Base-by-base conservation (phyloP, 2,888 invertebrate species). In the Nudaria mundana region DNA sequence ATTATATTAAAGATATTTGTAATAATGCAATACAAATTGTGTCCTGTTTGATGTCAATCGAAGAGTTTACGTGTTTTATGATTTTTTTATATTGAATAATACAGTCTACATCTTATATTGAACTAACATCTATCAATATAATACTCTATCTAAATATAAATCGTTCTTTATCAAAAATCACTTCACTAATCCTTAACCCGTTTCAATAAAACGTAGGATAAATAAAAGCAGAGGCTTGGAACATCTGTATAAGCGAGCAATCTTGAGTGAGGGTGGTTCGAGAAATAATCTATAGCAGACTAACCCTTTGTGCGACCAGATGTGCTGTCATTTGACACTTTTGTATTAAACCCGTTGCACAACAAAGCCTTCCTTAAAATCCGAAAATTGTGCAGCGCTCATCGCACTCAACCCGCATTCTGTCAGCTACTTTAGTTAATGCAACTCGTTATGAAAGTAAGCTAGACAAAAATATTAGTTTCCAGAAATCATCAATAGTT, bases 321-420 rank as follows among this genome's bases (percentile, higher is more conserved):
- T 88, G 88, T 81, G 85, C 83, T 83, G 88, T 88, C 88, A 88
- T 88, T 88, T 84, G 87, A 88, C 88, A 88, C 88, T 88, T 88
- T 86, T 88, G 88, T 88, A 88, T 86, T 87, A 88, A 67, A 82
- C 81, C 81, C 82, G 82, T 88, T 88, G 88, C 87, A 88, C 88
- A 86, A 87, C 87, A 88, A 88, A 81, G 81, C 59, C 82, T 78
- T 80, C 78, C 83, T 86, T 86, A 86, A 80, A 82, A 79, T 78
- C 82, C 85, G 82, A 86, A 87, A 86, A 85, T 81, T 83, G 85
- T 86, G 76, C 80, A 81, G 71, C 81, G 82, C 74, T 80, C 76
- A 75, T 76, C 75, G 80, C 77, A 76, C 76, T 78, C 78, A 64
- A 78, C 87, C 88, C 87, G 87, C 84, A 88, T 87, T 80, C 73